These are phyloP conservation scores for Drosophila infuscata DNA, from an alignment of 2,888 invertebrate species.

Conservation along the genomic window DNA sequence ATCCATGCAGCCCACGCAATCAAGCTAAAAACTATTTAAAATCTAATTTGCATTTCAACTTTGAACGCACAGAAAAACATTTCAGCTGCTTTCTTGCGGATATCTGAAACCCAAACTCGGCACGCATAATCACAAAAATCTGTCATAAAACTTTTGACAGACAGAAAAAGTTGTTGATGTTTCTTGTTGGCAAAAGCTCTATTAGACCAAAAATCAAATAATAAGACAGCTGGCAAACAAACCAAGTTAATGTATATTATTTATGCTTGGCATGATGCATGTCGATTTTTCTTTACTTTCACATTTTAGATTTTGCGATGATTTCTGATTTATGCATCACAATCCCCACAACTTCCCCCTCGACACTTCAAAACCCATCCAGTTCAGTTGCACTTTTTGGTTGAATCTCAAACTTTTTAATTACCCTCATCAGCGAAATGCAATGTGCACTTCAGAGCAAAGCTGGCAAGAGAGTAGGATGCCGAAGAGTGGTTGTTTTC, in stretches of 20 bases:
- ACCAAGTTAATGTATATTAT: constrained; percentile 63
- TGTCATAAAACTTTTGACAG: constrained; percentile 73
- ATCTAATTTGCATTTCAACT: constrained; percentile 74
- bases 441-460: constrained; percentile 47
- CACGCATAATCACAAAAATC: constrained; percentile 71
- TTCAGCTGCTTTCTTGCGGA: constrained; percentile 24
- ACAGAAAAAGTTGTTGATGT: constrained; percentile 53
- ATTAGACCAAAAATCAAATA: constrained; percentile 54
- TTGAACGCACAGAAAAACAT: constrained; percentile 45
- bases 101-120: constrained; percentile 20
- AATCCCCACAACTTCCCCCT: neutral
- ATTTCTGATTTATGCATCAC: constrained; percentile 48
- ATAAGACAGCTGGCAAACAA: constrained; percentile 46
- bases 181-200: constrained; percentile 19
- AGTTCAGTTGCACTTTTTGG: constrained; percentile 56
- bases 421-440: constrained; percentile 79
- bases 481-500: neutral
- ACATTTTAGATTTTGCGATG: constrained; percentile 3
- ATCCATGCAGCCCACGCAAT: constrained; percentile 50
- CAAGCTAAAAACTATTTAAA: constrained; percentile 74
- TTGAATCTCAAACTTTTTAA: constrained; percentile 71
- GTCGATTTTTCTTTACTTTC: constrained; percentile 46
- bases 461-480: constrained; percentile 17
- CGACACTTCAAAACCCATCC: constrained; percentile 16
- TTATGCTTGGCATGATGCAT: constrained; percentile 69